These are phyloP conservation scores for Archivesica marissinica DNA, from an alignment of 1,140 invertebrate genomes.

Conservation along the genomic window DNA sequence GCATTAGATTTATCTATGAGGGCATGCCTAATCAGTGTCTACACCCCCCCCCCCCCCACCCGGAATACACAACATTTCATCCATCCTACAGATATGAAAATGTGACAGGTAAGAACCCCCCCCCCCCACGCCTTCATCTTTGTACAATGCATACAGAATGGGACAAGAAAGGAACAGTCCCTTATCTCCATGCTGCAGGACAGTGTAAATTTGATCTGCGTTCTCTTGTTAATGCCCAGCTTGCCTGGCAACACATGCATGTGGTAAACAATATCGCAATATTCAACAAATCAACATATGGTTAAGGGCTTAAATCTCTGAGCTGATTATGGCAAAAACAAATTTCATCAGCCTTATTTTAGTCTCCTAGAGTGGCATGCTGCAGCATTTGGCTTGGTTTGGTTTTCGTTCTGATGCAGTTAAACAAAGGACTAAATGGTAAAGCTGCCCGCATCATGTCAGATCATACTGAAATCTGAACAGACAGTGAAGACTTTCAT, in stretches of 20 bases:
- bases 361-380: constrained; percentile 9
- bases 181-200: constrained; percentile 16
- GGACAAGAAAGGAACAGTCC: constrained; percentile 13
- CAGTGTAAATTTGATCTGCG: constrained; percentile 39
- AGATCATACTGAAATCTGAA: constrained; percentile 37
- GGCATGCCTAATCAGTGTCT: constrained; percentile 49
- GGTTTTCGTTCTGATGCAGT: constrained; percentile 8
- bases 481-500: too few species aligned
- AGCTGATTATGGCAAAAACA: constrained; percentile 57
- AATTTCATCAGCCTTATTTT: constrained; percentile 48
- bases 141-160: constrained; percentile 34
- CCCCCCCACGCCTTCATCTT: constrained; percentile 23
- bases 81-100: constrained; percentile 40
- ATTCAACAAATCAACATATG: constrained; percentile 60
- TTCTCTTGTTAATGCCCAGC: constrained; percentile 27
- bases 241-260: constrained; percentile 52
- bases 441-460: neutral
- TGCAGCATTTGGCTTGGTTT: constrained; percentile 50
- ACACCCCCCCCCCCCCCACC: too few species aligned
- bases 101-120: neutral
- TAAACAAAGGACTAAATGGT: constrained; percentile 44
- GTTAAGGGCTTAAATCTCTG: constrained; percentile 55
- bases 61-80: constrained; percentile 30
- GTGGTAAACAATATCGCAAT: constrained; percentile 56
- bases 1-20: constrained; percentile 48